Base-by-base conservation (phyloP, 2,888 invertebrate species). In the Sussaba pulchella region DNA sequence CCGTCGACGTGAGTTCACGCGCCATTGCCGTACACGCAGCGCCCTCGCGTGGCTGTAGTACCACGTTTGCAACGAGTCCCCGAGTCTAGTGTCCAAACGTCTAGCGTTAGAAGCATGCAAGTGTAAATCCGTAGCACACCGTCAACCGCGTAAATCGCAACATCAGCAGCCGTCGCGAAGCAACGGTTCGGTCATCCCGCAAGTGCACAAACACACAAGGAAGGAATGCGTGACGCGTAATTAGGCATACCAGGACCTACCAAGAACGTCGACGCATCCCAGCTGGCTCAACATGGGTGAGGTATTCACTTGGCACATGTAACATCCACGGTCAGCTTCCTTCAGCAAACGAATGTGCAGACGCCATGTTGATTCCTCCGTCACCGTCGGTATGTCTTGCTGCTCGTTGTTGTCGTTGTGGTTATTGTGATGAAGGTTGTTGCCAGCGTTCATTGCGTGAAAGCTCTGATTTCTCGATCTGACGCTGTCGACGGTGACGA, bases 241-340 rank as follows among this genome's bases (percentile, higher is more conserved):
- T 90, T 90, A 89, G 86, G 88, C 89, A 89, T 92, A 96, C 77
- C 77, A 73, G 69, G 31, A 77, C 84, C 76, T 79, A 84, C 96
- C 96, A 90, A 96, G 94, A 24, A 96, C 96, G 92, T 96, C 96
- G 71, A 96, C 94, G 90, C 96, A 96, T 71, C 96, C 96, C 73
- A 95, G 94, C 91, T 96, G 95, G 87, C 95, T 96, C 92, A 95
- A 95, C 96, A 96, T 96, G 74, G 95, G 94, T 82, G 93, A 95
- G 2, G 96, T 96, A 91, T 96, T 96, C 85, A 96, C 95, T 92
- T 96, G 96, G 89, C 96, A 96, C 96, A 96, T 96, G 92, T 96
- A 96, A 88, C 96, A 96, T 8, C 96, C 96, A 78, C 95, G 94
- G 90, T 96, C 96, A 67, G 95, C 94, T 84, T 96, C 96, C 92